phyloP scores from a whole-genome alignment of 2,888 invertebrate species.

The Heliothis peltigera region DNA sequence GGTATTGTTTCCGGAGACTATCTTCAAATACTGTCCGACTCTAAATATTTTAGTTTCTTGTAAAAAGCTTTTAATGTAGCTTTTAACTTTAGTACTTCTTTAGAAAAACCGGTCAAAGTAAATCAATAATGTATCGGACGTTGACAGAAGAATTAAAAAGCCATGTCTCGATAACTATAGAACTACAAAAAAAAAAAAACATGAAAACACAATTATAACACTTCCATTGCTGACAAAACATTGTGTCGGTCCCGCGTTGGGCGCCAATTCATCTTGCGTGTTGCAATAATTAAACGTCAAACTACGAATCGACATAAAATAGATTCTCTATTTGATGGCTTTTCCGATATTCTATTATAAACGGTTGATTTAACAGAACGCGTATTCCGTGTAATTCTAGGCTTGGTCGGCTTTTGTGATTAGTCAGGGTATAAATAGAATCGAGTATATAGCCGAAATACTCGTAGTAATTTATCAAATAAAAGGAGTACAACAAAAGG shows the following conservation, averaged over 20 bases:
- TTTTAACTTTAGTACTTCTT: not conserved
- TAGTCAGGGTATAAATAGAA: slow-evolving; percentile 35
- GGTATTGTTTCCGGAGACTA: slow-evolving; percentile 9
- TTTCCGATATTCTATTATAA: slow-evolving; percentile 44
- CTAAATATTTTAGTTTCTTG: slow-evolving; percentile 9
- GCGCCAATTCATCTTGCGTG: slow-evolving; percentile 64
- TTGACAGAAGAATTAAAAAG: not conserved
- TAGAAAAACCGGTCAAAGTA: not conserved
- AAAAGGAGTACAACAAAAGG: not conserved
- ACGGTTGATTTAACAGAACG: slow-evolving; percentile 39
- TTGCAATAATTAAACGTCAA: slow-evolving; percentile 70
- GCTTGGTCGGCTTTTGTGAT: slow-evolving; percentile 42
- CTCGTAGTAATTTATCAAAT: slow-evolving; percentile 9
- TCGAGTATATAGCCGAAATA: slow-evolving; percentile 10
- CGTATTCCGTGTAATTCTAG: slow-evolving; percentile 23
- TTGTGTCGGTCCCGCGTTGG: slow-evolving; percentile 38
- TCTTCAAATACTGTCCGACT: slow-evolving; percentile 8
- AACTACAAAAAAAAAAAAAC: not conserved
- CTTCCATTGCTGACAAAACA: slow-evolving; percentile 30
- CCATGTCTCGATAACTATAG: not conserved
- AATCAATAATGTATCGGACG: not conserved
- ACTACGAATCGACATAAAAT: slow-evolving; percentile 48
- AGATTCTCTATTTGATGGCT: slow-evolving; percentile 48
- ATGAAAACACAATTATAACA: slow-evolving; percentile 10
- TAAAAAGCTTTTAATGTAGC: no score